Base-by-base conservation (phyloP, 35 echinoderm and acorn worm genomes). In the Lytechinus pictus region DNA sequence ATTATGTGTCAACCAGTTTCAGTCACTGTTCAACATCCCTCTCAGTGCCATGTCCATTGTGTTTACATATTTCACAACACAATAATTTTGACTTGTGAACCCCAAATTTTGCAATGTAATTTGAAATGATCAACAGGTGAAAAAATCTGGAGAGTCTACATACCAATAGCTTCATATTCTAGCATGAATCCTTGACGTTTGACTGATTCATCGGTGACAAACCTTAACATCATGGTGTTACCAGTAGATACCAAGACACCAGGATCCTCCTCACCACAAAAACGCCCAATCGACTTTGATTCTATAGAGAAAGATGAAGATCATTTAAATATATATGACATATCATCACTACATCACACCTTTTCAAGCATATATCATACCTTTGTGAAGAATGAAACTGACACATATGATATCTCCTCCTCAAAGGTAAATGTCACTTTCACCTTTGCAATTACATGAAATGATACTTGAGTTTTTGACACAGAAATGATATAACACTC, bases 201-300 rank as follows among this genome's bases (percentile, higher is more conserved):
- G 94, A 99, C 96, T 27, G 98, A 99, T 54, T 95, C 95, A 91
- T 99, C 98, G 9, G 95, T 97, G 4, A 97, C 93, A 60, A 99
- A 97, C 92, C 97, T 95, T 28, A 99, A 71, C 86, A 95, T 94
- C 94, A 99, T 94, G 21, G 89, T 97, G 71, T 99, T 99, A 12
- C 93, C 89, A 19, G 95, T 87, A 27, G 98, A 97, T 86, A 97
- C 52, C 27, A 99, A 57, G 5, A 95, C 94, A 9, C 91, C 94
- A 19, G 98, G 98, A n/a, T 92, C 53, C 8, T 97, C 96, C 53
- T 96, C 66, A 19, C 98, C 98, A 95, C 98, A 99, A 54, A 97
- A 98, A 27, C 95, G 94, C 57, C 97, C 97, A 96, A 99, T 95
- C 60, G 96, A 89, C 29, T 99, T 95, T 5, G 98, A 96, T 55